Percentiles rank a stretch among this genome's conserved stretches.
Evolutionary conservation across 2,888 invertebrate species (phyloP).

Genomic region (Ichneumon xanthorius): DNA sequence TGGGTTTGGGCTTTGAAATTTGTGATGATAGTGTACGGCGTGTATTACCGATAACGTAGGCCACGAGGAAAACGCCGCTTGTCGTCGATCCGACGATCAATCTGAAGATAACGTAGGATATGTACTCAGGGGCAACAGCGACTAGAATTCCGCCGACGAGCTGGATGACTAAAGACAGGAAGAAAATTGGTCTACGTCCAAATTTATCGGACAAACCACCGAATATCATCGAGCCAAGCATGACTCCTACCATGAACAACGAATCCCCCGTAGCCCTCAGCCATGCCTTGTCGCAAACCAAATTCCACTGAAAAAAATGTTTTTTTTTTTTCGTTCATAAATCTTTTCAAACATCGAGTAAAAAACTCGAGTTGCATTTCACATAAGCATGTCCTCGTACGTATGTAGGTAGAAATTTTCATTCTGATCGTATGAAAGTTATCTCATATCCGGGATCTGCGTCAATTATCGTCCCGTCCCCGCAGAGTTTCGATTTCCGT

Average conservation of each 20-base stretch:
- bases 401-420: background rate
- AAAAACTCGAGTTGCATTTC: background rate
- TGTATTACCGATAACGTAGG: conserved; percentile 91
- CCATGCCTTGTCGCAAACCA: conserved; percentile 89
- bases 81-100: conserved; percentile 90
- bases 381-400: background rate
- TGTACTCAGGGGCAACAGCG: conserved; percentile 89
- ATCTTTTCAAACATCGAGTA: background rate
- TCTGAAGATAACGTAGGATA: conserved; percentile 89
- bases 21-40: conserved; percentile 1
- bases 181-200: conserved; percentile 91
- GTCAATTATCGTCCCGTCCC: conserved; percentile 4
- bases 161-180: conserved; percentile 90
- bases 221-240: conserved; percentile 90
- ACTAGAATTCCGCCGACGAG: conserved; percentile 89
- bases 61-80: conserved; percentile 91
- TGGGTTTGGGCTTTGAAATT: background rate
- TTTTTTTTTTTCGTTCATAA: conserved; percentile 9
- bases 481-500: background rate
- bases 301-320: conserved; percentile 86
- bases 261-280: conserved; percentile 89
- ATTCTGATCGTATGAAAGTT: background rate
- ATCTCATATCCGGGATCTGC: conserved; percentile 12
- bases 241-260: conserved; percentile 90
- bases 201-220: conserved; percentile 91